Evolutionary conservation across 1,140 invertebrate species (phyloP).

Genomic region (Drosophila biarmipes): DNA sequence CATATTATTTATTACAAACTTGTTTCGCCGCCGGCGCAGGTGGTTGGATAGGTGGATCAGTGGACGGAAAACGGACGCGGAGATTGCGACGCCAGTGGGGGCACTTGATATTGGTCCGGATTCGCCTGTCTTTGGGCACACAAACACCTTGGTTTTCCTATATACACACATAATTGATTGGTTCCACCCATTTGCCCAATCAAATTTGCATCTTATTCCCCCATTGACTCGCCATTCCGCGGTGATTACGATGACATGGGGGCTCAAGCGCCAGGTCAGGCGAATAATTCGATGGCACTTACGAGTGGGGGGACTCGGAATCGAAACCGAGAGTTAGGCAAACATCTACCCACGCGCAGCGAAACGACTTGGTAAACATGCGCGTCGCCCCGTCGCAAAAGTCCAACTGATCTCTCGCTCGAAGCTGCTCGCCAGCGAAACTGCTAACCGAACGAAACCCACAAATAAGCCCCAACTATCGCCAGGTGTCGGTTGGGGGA

Average conservation of each 20-base stretch:
- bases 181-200: slow-evolving; percentile 25
- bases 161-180: slow-evolving; percentile 35
- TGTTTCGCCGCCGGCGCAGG: slow-evolving; percentile 15
- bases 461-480: slow-evolving; percentile 18
- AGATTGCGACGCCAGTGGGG: slow-evolving; percentile 33
- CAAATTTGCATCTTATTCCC: slow-evolving; percentile 39
- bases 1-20: slow-evolving; percentile 7
- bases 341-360: slow-evolving; percentile 12
- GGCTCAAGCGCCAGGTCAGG: slow-evolving; percentile 5
- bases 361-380: neutral
- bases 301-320: slow-evolving; percentile 24
- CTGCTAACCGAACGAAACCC: slow-evolving; percentile 18
- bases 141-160: neutral
- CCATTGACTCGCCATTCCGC: slow-evolving; percentile 11
- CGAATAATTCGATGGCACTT: slow-evolving; percentile 23
- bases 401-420: slow-evolving; percentile 45
- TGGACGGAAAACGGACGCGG: slow-evolving; percentile 25
- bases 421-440: slow-evolving; percentile 11
- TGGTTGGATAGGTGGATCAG: neutral
- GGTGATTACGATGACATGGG: slow-evolving; percentile 5
- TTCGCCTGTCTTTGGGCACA: neutral
- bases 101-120: slow-evolving; percentile 32
- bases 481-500: neutral
- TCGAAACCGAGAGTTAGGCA: slow-evolving; percentile 12
- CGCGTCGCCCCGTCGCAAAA: slow-evolving; percentile 26